Evolutionary conservation across 2,888 invertebrate species (phyloP).

Genomic region (Campoletis raptor): DNA sequence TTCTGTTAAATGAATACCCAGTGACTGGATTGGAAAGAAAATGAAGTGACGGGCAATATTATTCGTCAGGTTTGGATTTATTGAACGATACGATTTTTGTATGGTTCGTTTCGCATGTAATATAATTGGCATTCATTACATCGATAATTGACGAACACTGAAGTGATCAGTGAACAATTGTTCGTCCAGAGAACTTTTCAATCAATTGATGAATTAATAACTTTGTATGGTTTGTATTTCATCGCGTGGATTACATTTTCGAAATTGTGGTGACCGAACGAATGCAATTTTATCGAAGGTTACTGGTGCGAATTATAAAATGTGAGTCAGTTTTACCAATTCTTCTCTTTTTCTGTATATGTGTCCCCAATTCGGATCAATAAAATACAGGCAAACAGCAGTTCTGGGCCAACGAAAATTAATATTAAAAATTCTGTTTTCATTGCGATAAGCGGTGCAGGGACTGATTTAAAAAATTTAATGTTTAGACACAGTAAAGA

Average conservation of each 20-base stretch:
- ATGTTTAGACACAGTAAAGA: background rate
- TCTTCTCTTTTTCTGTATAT: background rate
- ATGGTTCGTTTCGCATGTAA: background rate
- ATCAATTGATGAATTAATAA: constrained; percentile 36
- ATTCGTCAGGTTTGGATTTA: background rate
- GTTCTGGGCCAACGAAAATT: background rate
- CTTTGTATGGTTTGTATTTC: background rate
- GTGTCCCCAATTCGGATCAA: background rate
- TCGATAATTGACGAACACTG: background rate
- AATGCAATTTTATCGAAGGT: constrained; percentile 34
- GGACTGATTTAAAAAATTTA: background rate
- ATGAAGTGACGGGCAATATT: background rate
- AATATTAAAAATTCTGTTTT: background rate
- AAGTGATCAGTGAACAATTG: background rate
- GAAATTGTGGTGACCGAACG: constrained; percentile 16
- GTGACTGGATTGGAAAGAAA: background rate
- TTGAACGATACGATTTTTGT: background rate
- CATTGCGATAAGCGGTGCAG: background rate
- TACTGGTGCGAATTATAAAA: constrained; percentile 50
- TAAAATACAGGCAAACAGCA: too few relatives aligned
- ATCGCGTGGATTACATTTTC: constrained; percentile 25
- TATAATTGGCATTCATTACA: background rate
- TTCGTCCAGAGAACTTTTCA: background rate
- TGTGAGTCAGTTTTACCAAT: constrained; percentile 6
- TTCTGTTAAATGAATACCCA: background rate